phyloP scores from a whole-genome alignment of 2,888 invertebrate genomes.

The Deilephila elpenor region DNA sequence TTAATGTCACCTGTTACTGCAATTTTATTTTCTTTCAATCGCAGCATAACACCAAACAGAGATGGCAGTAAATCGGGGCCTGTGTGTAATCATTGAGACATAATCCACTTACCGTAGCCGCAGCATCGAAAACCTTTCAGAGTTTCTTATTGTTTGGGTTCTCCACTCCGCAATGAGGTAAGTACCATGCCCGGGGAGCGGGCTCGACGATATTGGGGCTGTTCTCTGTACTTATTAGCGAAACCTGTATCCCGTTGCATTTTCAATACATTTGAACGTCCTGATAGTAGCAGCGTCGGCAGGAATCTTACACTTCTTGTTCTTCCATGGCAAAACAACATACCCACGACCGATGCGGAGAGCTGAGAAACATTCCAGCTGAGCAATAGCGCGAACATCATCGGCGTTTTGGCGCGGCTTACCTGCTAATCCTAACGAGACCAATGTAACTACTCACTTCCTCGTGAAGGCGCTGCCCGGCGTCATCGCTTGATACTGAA shows the following conservation, averaged over 20 bases:
- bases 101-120: not conserved
- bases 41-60: not conserved
- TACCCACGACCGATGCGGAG: slow-evolving; percentile 40
- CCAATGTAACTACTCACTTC: no score
- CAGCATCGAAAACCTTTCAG: not conserved
- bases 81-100: slow-evolving; percentile 4
- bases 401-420: slow-evolving; percentile 36
- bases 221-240: no score
- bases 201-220: no score
- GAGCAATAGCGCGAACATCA: slow-evolving; percentile 27
- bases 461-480: no score
- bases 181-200: not conserved
- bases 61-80: not conserved
- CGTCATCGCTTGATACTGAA: no score
- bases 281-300: not conserved
- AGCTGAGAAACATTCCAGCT: no score
- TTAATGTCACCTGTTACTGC: not conserved
- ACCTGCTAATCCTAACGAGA: no score
- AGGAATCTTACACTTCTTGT: slow-evolving; percentile 34
- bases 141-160: slow-evolving; percentile 9
- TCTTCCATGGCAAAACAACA: slow-evolving; percentile 45
- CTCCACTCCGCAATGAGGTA: slow-evolving; percentile 15
- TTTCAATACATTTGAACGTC: not conserved
- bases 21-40: not conserved
- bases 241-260: no score